Evolutionary conservation across 1,140 invertebrate species (phyloP).

Genomic region (Triops cancriformis): DNA sequence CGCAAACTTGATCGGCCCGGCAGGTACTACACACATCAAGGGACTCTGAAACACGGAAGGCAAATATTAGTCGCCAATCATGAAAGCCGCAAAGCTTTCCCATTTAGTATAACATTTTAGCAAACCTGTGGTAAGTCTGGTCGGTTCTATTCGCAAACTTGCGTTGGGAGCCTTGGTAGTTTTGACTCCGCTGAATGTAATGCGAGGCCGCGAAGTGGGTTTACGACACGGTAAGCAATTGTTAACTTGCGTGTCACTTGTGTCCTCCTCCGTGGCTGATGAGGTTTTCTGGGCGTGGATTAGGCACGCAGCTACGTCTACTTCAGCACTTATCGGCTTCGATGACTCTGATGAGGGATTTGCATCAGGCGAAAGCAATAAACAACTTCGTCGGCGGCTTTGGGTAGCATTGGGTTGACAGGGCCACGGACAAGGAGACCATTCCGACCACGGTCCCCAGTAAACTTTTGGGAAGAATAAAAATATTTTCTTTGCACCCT

Average conservation of each 20-base stretch:
- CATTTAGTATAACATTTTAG: constrained; percentile 3
- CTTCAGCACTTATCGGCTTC: constrained; percentile 27
- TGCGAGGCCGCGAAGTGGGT: constrained; percentile 18
- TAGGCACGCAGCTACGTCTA: constrained; percentile 23
- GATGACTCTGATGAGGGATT: constrained; percentile 32
- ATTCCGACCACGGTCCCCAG: constrained; percentile 33
- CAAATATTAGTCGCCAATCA: not conserved
- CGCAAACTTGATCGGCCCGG: constrained; percentile 48
- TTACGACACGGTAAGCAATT: constrained; percentile 19
- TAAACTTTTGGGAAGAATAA: constrained; percentile 26
- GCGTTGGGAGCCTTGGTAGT: constrained; percentile 18
- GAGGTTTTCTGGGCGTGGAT: constrained; percentile 18
- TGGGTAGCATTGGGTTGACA: constrained; percentile 32
- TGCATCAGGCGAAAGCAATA: constrained; percentile 30
- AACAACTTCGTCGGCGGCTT: constrained; percentile 30
- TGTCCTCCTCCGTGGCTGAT: not conserved
- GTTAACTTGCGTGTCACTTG: not conserved
- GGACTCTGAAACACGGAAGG: constrained; percentile 34
- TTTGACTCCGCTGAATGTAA: constrained; percentile 23
- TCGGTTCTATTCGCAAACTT: not conserved
- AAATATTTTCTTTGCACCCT: no score
- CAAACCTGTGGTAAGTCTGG: not conserved
- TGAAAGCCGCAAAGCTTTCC: not conserved
- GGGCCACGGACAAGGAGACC: constrained; percentile 32
- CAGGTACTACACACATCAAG: constrained; percentile 37